Conservation (phyloP, 2,888 invertebrate species). For the Ligdia adustata region DNA sequence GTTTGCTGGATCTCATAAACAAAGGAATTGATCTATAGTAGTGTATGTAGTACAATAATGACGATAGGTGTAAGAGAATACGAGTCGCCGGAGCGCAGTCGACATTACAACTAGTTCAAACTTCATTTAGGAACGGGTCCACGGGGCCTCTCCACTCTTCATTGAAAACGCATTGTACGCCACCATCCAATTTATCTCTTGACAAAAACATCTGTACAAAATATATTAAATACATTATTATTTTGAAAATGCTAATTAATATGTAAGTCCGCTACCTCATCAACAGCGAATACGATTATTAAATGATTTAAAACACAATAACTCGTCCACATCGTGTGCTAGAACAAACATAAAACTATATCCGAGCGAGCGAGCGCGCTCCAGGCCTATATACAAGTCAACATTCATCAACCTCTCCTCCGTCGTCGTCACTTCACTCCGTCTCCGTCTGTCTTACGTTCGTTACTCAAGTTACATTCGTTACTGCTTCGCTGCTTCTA, state of each 20-base stretch:
- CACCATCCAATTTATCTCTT: conserved; percentile 85
- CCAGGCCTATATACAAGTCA: conserved; percentile 79
- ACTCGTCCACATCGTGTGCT: conserved; percentile 77
- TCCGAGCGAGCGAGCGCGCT: conserved; percentile 43
- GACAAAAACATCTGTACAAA: conserved; percentile 85
- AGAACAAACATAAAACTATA: conserved; percentile 80
- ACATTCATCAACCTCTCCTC: conserved; percentile 71
- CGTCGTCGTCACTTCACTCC: conserved; percentile 58
- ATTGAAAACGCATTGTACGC: conserved; percentile 83
- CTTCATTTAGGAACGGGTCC: conserved; percentile 63
- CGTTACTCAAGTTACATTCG: conserved; percentile 38
- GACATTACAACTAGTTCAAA: conserved; percentile 56
- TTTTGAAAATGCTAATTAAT: conserved; percentile 79
- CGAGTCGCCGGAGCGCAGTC: conserved; percentile 54
- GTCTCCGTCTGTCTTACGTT: conserved; percentile 37
- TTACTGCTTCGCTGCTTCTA: conserved; percentile 66
- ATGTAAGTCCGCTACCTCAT: conserved; percentile 80
- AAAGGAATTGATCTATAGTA: conserved; percentile 77
- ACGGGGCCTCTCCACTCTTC: conserved; percentile 75
- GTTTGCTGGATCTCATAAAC: conserved; percentile 81
- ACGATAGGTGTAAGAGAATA: conserved; percentile 32
- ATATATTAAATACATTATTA: conserved; percentile 82
- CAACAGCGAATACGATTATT: conserved; percentile 83
- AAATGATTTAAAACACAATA: conserved; percentile 84
- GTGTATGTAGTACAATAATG: conserved; percentile 49